Conservation (phyloP, 2,113 vertebrate genomes). For the Neodontobutis hainanensis region DNA sequence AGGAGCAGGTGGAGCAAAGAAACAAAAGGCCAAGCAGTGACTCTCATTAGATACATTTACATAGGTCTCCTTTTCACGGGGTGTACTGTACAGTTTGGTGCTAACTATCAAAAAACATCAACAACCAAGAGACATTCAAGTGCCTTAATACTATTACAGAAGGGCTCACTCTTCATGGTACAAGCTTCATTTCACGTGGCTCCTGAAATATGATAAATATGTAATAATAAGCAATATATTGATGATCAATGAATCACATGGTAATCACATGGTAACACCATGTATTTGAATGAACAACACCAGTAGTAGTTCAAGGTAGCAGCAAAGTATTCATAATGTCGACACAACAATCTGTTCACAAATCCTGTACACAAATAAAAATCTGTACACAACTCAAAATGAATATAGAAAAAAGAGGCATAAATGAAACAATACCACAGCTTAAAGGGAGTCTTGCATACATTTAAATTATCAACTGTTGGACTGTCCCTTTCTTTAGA, state of each 20-base stretch:
- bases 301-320: conserved; percentile 81
- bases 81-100: conserved; percentile 79
- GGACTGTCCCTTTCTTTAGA: conserved; percentile 68
- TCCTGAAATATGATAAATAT: conserved; percentile 57
- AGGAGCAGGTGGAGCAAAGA: conserved; percentile 55
- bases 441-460: conserved; percentile 85
- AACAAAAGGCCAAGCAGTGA: conserved; percentile 71
- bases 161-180: conserved; percentile 71
- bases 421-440: conserved; percentile 70
- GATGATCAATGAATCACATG: conserved; percentile 54
- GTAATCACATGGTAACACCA: conserved; percentile 42
- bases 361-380: conserved; percentile 73
- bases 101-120: conserved; percentile 76
- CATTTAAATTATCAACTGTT: conserved; percentile 74
- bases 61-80: conserved; percentile 72
- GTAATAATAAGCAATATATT: conserved; percentile 68
- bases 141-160: conserved; percentile 75
- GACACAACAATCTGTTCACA: conserved; percentile 62
- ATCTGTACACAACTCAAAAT: conserved; percentile 57
- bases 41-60: conserved; percentile 63
- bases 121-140: conserved; percentile 78
- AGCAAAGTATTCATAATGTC: conserved; percentile 79
- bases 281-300: conserved; percentile 71
- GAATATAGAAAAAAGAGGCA: conserved; percentile 68
- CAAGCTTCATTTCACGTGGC: conserved; percentile 72